These are phyloP conservation scores for Hirtodrosophila alboralis DNA, from an alignment of 2,888 invertebrate genomes.

Conservation along the genomic window DNA sequence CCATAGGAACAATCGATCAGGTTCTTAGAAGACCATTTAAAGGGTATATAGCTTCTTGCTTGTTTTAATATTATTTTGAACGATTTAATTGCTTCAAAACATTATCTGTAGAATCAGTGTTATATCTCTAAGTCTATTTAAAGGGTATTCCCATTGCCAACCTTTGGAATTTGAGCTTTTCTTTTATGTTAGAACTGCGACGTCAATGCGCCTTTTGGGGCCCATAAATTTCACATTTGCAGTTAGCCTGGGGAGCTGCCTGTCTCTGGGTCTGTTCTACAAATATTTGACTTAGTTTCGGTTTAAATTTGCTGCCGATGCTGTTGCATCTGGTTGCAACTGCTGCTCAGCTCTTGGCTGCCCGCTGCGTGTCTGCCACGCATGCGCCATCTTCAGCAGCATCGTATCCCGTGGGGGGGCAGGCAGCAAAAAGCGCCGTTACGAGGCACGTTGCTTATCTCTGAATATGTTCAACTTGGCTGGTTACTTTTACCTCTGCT, in stretches of 20 bases:
- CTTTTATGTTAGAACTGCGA: conserved; percentile 47
- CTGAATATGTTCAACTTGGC: conserved; percentile 49
- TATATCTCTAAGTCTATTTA: too few species aligned
- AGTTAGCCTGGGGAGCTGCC: conserved; percentile 54
- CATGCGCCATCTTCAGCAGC: conserved; percentile 64
- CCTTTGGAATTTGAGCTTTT: background rate
- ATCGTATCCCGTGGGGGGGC: conserved; percentile 19
- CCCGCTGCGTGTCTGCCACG: conserved; percentile 66
- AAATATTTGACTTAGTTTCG: conserved; percentile 78
- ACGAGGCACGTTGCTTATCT: conserved; percentile 61
- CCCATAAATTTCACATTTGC: conserved; percentile 74
- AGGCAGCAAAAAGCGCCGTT: conserved; percentile 50
- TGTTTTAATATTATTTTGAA: too few species aligned
- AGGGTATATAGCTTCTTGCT: too few species aligned
- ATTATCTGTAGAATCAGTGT: too few species aligned
- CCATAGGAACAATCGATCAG: too few species aligned
- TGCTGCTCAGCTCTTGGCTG: conserved; percentile 22
- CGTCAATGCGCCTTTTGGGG: conserved; percentile 62
- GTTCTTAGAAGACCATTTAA: too few species aligned
- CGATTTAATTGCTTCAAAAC: too few species aligned
- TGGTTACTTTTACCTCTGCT: conserved; percentile 37
- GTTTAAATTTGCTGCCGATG: conserved; percentile 24
- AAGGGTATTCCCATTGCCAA: conserved; percentile 15
- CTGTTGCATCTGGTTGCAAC: conserved; percentile 27
- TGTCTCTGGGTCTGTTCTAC: conserved; percentile 52